These are phyloP conservation scores for Eretmochelys imbricata DNA, from an alignment of 2,113 vertebrate genomes.

Conservation along the genomic window DNA sequence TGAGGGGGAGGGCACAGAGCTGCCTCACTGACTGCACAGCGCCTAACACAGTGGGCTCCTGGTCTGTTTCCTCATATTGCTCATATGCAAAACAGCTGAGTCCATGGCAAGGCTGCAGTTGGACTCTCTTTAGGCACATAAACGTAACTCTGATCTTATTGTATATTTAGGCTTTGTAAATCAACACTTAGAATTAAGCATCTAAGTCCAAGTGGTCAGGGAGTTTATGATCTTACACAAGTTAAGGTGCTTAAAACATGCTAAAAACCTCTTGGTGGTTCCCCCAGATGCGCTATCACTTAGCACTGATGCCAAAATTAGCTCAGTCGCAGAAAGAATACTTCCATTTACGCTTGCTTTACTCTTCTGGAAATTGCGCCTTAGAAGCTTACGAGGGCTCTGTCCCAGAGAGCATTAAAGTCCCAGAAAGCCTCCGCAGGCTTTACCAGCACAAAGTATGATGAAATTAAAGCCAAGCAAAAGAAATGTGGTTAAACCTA, in stretches of 20 bases:
- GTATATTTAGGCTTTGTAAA: not conserved
- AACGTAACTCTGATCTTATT: not conserved
- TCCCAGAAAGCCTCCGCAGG: not conserved
- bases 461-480: not conserved
- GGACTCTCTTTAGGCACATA: not conserved
- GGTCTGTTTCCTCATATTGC: not conserved
- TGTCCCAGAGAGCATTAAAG: not conserved
- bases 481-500: not conserved
- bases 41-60: not conserved
- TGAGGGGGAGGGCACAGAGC: not conserved
- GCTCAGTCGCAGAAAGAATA: not conserved
- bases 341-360: not conserved
- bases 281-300: not conserved
- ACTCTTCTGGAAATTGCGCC: not conserved
- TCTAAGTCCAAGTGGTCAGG: not conserved
- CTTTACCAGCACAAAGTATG: not conserved
- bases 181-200: not conserved
- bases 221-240: not conserved
- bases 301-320: not conserved
- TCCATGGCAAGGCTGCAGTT: not conserved
- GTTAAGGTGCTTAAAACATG: not conserved
- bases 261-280: not conserved
- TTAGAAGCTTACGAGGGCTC: not conserved
- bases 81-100: no score
- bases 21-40: not conserved